Evolutionary conservation across 2,797 vertebrate genomes (phyloP).

Genomic region (Coluber constrictor): DNA sequence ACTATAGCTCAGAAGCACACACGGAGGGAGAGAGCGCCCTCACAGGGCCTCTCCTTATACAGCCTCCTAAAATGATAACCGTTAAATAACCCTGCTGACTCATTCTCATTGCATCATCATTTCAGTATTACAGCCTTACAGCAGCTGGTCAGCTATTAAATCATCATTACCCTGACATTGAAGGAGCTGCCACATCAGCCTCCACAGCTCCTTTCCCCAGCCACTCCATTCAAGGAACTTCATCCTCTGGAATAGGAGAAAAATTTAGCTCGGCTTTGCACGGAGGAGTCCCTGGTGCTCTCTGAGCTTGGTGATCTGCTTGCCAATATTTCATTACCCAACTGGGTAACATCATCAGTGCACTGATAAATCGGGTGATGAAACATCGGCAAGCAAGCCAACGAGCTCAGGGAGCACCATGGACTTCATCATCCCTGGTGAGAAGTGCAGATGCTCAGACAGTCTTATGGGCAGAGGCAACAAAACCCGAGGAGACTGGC

Average conservation of each 20-base stretch:
- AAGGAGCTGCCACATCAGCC: neutral
- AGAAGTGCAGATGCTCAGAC: neutral
- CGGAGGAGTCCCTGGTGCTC: neutral
- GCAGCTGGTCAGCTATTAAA: no score
- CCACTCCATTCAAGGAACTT: neutral
- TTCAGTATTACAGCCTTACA: no score
- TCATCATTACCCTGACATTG: no score
- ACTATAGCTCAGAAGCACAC: no score
- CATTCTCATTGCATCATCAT: no score
- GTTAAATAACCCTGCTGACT: no score
- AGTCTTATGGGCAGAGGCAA: neutral
- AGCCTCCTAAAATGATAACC: no score
- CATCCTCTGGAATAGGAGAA: neutral
- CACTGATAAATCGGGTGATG: no score
- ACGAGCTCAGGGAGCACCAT: neutral
- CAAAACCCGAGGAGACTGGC: neutral
- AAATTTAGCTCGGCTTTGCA: neutral
- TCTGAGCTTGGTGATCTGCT: neutral
- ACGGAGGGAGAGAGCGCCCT: no score
- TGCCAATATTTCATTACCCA: neutral
- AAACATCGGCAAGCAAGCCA: neutral
- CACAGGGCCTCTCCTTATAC: no score
- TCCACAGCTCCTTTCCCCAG: neutral
- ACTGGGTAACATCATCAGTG: neutral
- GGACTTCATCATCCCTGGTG: neutral